Evolutionary conservation across 2,113 vertebrate genomes (phyloP).

Genomic region (Thunnus thynnus): DNA sequence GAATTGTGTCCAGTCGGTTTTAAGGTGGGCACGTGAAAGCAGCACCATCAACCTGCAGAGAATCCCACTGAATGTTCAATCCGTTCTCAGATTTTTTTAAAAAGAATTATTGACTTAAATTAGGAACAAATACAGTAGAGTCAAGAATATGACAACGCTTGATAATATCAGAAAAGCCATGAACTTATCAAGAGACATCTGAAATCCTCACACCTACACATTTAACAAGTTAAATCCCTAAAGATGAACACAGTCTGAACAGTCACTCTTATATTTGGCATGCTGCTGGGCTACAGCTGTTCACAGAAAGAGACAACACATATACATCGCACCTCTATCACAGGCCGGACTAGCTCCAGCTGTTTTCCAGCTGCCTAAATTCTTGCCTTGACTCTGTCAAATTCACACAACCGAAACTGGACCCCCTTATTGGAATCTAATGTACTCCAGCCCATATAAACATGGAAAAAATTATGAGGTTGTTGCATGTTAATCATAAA

Average conservation of each 20-base stretch:
- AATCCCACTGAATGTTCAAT: neutral
- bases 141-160: neutral
- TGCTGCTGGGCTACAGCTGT: constrained; percentile 36
- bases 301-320: constrained; percentile 39
- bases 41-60: neutral
- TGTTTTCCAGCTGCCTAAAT: constrained; percentile 49
- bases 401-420: neutral
- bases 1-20: constrained; percentile 22
- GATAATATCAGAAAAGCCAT: neutral
- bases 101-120: neutral
- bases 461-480: neutral
- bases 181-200: neutral
- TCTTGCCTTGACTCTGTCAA: constrained; percentile 13
- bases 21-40: neutral
- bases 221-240: neutral
- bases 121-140: neutral
- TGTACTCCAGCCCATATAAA: neutral
- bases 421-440: neutral
- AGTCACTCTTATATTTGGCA: constrained; percentile 32
- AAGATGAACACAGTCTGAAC: neutral
- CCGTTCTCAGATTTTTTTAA: neutral
- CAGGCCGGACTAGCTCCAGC: constrained; percentile 48
- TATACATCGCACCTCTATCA: constrained; percentile 51
- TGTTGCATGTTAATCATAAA: neutral
- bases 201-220: neutral